A percentile compares a stretch with the other conserved stretches of the same genome.
phyloP scores from a whole-genome alignment of 2,888 invertebrate genomes.

The Drosophila flavopinicola region DNA sequence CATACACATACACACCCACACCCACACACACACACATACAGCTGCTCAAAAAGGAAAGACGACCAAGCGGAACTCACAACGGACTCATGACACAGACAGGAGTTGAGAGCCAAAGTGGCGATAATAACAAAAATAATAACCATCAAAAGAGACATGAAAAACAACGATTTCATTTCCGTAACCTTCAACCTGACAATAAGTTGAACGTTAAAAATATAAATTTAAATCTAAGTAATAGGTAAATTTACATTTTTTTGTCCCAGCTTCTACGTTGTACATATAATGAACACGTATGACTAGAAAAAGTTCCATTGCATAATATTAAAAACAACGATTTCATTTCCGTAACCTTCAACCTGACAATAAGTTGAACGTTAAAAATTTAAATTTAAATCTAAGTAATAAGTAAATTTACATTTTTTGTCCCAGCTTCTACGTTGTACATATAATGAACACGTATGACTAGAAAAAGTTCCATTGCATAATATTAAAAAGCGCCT shows the following conservation, averaged over 20 bases:
- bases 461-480: slow-evolving; percentile 29
- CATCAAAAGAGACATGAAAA: slow-evolving; percentile 11
- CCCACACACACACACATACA: slow-evolving; percentile 4
- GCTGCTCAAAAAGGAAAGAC: not conserved
- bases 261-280: not conserved
- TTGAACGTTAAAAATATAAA: slow-evolving; percentile 3
- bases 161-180: slow-evolving; percentile 2
- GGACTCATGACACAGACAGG: not conserved
- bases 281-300: slow-evolving; percentile 1
- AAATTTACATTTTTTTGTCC: not conserved
- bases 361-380: not conserved
- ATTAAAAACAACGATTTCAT: slow-evolving; percentile 19
- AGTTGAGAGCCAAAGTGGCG: not conserved
- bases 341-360: not conserved
- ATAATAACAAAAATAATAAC: slow-evolving; percentile 4
- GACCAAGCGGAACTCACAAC: slow-evolving; percentile 5
- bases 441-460: not conserved
- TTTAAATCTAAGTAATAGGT: not conserved
- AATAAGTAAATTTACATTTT: not conserved
- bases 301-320: slow-evolving; percentile 45
- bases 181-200: not conserved
- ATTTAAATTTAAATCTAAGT: slow-evolving; percentile 1
- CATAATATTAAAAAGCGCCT: slow-evolving; percentile 43
- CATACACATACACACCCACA: slow-evolving; percentile 7
- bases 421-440: not conserved